Base-by-base conservation (phyloP, 2,113 vertebrate species). In the Pleuronectes platessa region DNA sequence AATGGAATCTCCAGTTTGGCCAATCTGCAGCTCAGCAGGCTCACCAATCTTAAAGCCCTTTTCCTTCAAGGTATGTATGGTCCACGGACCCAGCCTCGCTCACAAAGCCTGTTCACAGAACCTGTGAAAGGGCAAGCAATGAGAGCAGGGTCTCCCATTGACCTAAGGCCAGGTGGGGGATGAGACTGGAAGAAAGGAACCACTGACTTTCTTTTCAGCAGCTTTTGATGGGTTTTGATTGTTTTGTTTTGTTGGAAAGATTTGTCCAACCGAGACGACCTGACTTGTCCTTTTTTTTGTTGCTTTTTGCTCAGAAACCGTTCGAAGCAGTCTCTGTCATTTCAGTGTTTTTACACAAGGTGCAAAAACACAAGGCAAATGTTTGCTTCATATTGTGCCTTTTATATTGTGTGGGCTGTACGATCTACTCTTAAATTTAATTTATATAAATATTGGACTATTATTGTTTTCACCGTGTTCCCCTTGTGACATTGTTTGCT, bases 1-100 rank as follows among this genome's bases (percentile, higher is more conserved):
- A 97, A 97, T 87, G 94, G 95, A 84, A 97, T 97, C 92, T 94
- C 91, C 87, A 96, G 92, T 89, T 94, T 98, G 93, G 90, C 92
- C 81, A 94, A 94, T 71, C 90, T 97, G 64, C 94, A 97, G 84
- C 92, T 97, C 88, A 95, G 94, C 88, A 95, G 96, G 91, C 93
- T 98, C 74, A 94, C 92, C 92, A 96, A 95, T 88, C 94, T 97
- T 82, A 96, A 93, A 93, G 90, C 93, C 40, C 95, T 97, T 66
- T 92, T 95, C 91, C 94, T 97, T 61, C 94, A 96, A 88, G 95
- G 96, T 97, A 90, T 74, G 82, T 86, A 81, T 60, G 54, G 84
- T 78, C 79, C 55, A 61, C 13, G 61, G 59, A 20, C 56, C 47
- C 73, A 54, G 62, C 71, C 24, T 85, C 66, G 60, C 45, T 66